These are phyloP conservation scores for Listronotus oregonensis DNA, from an alignment of 1,140 invertebrate species.

Conservation along the genomic window DNA sequence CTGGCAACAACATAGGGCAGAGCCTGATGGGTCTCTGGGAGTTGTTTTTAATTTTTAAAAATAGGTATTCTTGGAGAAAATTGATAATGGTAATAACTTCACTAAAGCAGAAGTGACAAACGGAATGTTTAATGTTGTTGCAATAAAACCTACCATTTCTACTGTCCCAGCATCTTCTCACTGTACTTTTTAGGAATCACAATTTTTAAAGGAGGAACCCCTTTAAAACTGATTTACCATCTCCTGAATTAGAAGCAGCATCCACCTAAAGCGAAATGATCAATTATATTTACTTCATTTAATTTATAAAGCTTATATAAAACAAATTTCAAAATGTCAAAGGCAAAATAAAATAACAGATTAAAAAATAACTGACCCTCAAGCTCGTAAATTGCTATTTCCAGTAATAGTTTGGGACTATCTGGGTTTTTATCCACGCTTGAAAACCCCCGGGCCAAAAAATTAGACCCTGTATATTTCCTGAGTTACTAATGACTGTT, in stretches of 20 bases:
- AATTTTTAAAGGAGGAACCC: slow-evolving; percentile 91
- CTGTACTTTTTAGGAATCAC: slow-evolving; percentile 79
- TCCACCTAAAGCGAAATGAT: slow-evolving; percentile 12
- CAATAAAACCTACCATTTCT: slow-evolving; percentile 61
- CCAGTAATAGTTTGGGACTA: slow-evolving; percentile 60
- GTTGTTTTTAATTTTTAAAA: slow-evolving; percentile 64
- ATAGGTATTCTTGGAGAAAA: not conserved
- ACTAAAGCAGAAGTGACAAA: too few species aligned
- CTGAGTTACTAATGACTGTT: slow-evolving; percentile 41
- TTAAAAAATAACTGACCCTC: slow-evolving; percentile 61
- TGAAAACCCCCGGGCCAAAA: slow-evolving; percentile 15
- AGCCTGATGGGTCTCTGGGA: slow-evolving; percentile 65
- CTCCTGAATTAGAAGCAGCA: slow-evolving; percentile 52
- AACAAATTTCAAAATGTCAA: too few species aligned
- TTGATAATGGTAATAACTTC: too few species aligned
- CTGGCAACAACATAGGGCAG: slow-evolving; percentile 80
- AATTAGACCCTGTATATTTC: slow-evolving; percentile 55
- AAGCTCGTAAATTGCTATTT: slow-evolving; percentile 48
- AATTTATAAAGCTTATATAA: too few species aligned
- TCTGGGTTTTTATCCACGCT: slow-evolving; percentile 64
- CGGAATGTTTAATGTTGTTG: not conserved
- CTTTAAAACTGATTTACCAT: slow-evolving; percentile 71
- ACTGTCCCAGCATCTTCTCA: slow-evolving; percentile 60
- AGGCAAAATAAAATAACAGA: too few species aligned
- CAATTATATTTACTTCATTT: too few species aligned